Conservation (phyloP, 2,797 vertebrate genomes). For the Gorsachius magnificus region DNA sequence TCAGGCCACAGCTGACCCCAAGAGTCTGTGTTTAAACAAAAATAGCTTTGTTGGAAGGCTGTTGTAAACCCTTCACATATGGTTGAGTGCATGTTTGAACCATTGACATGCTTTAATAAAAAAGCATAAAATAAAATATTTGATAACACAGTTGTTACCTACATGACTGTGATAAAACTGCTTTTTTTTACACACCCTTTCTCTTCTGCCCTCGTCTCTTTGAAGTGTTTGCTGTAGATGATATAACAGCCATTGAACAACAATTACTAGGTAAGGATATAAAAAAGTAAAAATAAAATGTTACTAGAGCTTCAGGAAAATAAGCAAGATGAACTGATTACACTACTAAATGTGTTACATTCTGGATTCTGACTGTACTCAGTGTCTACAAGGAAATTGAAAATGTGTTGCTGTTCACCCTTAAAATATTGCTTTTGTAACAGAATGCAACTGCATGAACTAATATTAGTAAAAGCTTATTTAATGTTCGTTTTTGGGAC, state of each 20-base stretch:
- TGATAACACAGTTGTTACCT: not conserved
- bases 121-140: not conserved
- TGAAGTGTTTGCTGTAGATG: not conserved
- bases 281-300: not conserved
- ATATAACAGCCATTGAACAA: not conserved
- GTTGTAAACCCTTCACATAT: not conserved
- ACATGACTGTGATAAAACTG: not conserved
- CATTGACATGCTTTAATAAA: not conserved
- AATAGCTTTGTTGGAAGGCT: not conserved
- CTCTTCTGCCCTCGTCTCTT: not conserved
- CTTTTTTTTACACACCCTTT: not conserved
- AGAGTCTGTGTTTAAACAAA: not conserved
- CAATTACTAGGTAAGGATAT: not conserved
- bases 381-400: not conserved
- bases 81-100: not conserved
- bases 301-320: constrained; percentile 18
- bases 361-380: not conserved
- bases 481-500: not conserved
- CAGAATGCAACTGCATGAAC: constrained; percentile 1
- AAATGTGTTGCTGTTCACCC: not conserved
- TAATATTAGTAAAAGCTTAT: constrained; percentile 33
- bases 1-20: not conserved
- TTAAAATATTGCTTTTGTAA: constrained; percentile 36
- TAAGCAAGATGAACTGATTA: not conserved
- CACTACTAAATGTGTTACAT: not conserved